Evolutionary conservation across 92 coral and sea anemone genomes (phyloP).

Genomic region (Plumapathes pennacea): DNA sequence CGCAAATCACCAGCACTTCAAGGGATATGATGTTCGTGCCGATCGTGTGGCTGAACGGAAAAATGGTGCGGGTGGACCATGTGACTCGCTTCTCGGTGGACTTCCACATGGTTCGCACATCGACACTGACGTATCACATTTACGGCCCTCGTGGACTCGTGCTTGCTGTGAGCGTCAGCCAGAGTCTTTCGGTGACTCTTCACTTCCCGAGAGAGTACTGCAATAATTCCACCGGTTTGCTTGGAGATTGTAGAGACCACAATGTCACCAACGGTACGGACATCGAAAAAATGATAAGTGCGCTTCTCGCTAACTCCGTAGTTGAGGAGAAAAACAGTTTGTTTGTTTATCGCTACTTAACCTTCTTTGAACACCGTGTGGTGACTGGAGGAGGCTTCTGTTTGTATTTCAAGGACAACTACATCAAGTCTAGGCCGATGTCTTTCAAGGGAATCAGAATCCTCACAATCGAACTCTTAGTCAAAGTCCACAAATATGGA

Average conservation of each 20-base stretch:
- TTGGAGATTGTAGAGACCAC: constrained; percentile 68
- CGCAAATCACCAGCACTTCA: constrained; percentile 54
- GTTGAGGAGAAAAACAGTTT: constrained; percentile 55
- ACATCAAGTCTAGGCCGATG: constrained; percentile 73
- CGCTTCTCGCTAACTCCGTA: constrained; percentile 36
- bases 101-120: constrained; percentile 76
- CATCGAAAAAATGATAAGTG: constrained; percentile 33
- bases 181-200: constrained; percentile 66
- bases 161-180: constrained; percentile 68
- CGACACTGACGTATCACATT: constrained; percentile 68
- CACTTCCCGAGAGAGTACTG: constrained; percentile 63
- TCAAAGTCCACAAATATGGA: constrained; percentile 67
- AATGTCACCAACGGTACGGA: constrained; percentile 51
- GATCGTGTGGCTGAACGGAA: constrained; percentile 82
- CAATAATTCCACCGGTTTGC: constrained; percentile 79
- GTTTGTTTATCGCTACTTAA: constrained; percentile 53
- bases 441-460: constrained; percentile 57
- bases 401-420: constrained; percentile 70
- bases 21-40: constrained; percentile 52
- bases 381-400: constrained; percentile 85
- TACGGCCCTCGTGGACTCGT: constrained; percentile 69
- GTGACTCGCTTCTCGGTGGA: constrained; percentile 62
- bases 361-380: constrained; percentile 66
- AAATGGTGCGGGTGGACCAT: constrained; percentile 73
- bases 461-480: constrained; percentile 80